Evolutionary conservation across 2,888 invertebrate species (phyloP), one percentile per base, ranked within the genome.

Genomic region (Latrodectus elegans): DNA sequence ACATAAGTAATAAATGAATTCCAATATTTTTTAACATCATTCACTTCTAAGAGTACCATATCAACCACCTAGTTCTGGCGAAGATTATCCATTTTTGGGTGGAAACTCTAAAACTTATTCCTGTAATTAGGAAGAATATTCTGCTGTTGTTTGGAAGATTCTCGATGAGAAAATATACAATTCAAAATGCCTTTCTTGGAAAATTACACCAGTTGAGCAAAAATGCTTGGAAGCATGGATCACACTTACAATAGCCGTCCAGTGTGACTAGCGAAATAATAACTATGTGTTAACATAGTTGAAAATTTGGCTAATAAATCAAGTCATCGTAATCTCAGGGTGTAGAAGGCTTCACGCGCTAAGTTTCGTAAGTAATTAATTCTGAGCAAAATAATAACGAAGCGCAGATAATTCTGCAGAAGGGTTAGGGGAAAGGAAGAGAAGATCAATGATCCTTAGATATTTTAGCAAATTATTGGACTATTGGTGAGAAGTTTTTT

Each of bases 231-330:
- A 55, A 55, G 55, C 15, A 14, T 38, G 60, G 10, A 38, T 49
- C 17, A 64, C 14, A 64, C 71, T 22, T 64, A 17, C 64, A 79
- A 71, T 79, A 60, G 67, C 71, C 11, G 79, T 51, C 80, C 70
- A 68, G 79, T 52, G 65, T 70, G 64, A 49, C 64, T 26, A 17
- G 12, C 65, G 75, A 72, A 52, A 73, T 85, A 85, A 81, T 79
- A 85, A 79, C 72, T 76, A 76, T 22, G 72, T 76, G 72, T 76
- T 86, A 86, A 77, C 76, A 77, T 14, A 80, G 75, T 80, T 76
- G 81, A 70, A 86, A 81, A 81, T 86, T 81, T 70, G 67, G 81
- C 75, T 81, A 80, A 86, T 86, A 86, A 86, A 86, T 86, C 86
- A 86, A 71, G 65, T 81, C 77, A 64, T 55, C n/a, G 71, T 53